Conservation (phyloP, 2,888 invertebrate genomes). For the Ischnus inquisitorius region DNA sequence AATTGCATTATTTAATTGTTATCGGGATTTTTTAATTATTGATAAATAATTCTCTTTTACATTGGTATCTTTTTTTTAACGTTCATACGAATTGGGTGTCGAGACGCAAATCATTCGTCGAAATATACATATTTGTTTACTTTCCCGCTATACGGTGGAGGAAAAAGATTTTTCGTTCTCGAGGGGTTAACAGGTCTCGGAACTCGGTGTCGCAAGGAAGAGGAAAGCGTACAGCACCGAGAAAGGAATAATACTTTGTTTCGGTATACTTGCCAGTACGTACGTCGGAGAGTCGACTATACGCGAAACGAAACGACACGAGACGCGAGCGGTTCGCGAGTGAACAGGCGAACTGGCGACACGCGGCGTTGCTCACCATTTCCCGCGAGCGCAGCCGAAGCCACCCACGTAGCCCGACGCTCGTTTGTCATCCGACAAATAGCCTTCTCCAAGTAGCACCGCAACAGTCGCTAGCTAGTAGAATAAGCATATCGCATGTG, state of each 20-base stretch:
- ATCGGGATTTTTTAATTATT: no score
- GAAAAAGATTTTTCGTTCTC: not conserved
- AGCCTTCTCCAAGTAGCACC: conserved; percentile 77
- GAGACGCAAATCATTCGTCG: not conserved
- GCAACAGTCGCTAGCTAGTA: conserved; percentile 62
- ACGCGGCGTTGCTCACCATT: conserved; percentile 85
- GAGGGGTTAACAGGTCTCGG: conserved; percentile 20
- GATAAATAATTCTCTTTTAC: no score
- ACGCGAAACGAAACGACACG: conserved; percentile 68
- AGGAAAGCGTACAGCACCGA: conserved; percentile 33
- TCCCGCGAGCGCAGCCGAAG: conserved; percentile 82
- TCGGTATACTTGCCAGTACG: conserved; percentile 41
- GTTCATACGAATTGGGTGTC: no score
- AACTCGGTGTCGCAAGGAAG: conserved; percentile 20
- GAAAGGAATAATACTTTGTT: conserved; percentile 51
- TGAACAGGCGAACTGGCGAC: conserved; percentile 79
- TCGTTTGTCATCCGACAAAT: conserved; percentile 85
- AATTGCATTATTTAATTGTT: no score
- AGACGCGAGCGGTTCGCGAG: conserved; percentile 68
- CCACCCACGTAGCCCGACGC: conserved; percentile 85
- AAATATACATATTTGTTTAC: not conserved
- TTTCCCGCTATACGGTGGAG: not conserved
- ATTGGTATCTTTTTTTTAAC: no score
- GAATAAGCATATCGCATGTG: conserved; percentile 64
- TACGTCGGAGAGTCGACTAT: conserved; percentile 19